phyloP scores from a whole-genome alignment of 1,140 invertebrate species.

The Anoplolepis gracilipes region DNA sequence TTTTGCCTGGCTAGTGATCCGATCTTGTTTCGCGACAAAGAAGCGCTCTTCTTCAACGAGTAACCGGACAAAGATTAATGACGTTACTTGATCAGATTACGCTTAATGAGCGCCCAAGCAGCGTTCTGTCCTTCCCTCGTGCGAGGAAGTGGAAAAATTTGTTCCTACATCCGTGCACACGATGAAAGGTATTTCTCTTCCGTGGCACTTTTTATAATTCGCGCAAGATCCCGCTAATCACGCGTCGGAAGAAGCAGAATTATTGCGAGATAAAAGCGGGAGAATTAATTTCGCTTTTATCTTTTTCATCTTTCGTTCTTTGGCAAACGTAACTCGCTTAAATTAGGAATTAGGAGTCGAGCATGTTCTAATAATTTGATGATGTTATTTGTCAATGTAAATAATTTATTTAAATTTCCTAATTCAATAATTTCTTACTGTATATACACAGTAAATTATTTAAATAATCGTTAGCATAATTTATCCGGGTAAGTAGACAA shows the following conservation, averaged over 20 bases:
- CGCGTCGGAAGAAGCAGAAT: conserved; percentile 44
- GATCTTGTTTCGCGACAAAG: conserved; percentile 49
- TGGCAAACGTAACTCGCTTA: not conserved
- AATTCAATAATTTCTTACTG: not conserved
- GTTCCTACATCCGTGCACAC: conserved; percentile 2
- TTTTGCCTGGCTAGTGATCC: conserved; percentile 40
- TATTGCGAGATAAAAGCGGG: conserved; percentile 50
- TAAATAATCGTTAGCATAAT: not conserved
- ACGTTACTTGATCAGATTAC: conserved; percentile 67
- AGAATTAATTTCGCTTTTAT: conserved; percentile 51
- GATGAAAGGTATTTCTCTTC: conserved; percentile 31
- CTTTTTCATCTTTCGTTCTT: conserved; percentile 16
- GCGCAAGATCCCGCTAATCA: conserved; percentile 48
- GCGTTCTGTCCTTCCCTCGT: conserved; percentile 30
- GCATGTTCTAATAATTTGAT: conserved; percentile 3
- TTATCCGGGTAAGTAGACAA: not conserved
- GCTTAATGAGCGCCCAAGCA: conserved; percentile 65
- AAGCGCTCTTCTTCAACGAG: conserved; percentile 46
- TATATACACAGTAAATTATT: not conserved
- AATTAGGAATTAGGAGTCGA: not conserved
- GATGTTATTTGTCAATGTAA: not conserved
- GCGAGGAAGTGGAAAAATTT: conserved; percentile 29
- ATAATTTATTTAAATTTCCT: not conserved
- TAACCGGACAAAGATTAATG: conserved; percentile 69
- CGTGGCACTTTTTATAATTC: conserved; percentile 48